A percentile compares a stretch with the other conserved stretches of the same genome.
phyloP scores from a whole-genome alignment of 2,113 vertebrate species.

The Tor tambroides region DNA sequence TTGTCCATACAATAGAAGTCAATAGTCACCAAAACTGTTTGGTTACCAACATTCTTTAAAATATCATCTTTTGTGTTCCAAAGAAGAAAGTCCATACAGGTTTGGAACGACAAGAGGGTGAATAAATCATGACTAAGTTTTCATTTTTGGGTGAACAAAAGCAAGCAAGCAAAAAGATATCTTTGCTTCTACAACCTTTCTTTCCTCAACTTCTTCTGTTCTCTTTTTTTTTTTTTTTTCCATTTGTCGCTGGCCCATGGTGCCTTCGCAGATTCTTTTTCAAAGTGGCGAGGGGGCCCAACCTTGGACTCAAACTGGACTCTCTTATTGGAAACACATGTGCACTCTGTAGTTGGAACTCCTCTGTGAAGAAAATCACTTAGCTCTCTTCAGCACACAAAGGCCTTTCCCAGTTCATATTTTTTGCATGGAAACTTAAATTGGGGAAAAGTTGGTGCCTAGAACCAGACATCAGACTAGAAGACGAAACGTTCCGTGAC shows the following conservation, averaged over 20 bases:
- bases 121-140: not conserved
- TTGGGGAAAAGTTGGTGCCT: slow-evolving; percentile 53
- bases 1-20: not conserved
- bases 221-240: slow-evolving; percentile 12
- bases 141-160: not conserved
- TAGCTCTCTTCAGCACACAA: slow-evolving; percentile 52
- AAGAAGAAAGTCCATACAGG: not conserved
- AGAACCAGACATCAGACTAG: slow-evolving; percentile 55
- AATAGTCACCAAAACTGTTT: not conserved
- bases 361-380: slow-evolving; percentile 57
- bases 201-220: slow-evolving; percentile 22
- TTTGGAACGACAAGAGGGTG: not conserved
- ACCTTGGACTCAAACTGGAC: slow-evolving; percentile 45
- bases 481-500: slow-evolving; percentile 59
- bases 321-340: slow-evolving; percentile 62
- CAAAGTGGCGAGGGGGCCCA: slow-evolving; percentile 55
- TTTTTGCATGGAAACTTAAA: slow-evolving; percentile 62
- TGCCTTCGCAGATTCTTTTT: slow-evolving; percentile 54
- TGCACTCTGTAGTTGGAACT: slow-evolving; percentile 60
- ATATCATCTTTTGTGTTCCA: not conserved
- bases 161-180: slow-evolving; percentile 37
- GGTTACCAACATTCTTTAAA: not conserved
- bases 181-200: slow-evolving; percentile 31
- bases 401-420: slow-evolving; percentile 61
- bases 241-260: slow-evolving; percentile 53